These are phyloP conservation scores for Anastatus disparis DNA, from an alignment of 1,140 invertebrate genomes.

Conservation along the genomic window DNA sequence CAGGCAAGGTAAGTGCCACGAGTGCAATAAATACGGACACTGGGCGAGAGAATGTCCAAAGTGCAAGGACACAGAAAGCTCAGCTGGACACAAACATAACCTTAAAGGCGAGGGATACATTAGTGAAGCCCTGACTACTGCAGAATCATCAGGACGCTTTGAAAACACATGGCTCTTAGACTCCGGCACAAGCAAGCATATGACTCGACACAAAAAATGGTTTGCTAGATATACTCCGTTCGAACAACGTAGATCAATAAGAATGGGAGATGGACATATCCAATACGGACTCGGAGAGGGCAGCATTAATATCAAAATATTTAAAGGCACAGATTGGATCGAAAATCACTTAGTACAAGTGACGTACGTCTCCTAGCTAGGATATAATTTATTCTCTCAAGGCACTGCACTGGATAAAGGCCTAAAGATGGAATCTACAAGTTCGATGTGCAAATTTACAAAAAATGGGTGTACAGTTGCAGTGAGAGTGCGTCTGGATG, in stretches of 20 bases:
- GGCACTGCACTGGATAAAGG: slow-evolving; percentile 53
- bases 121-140: slow-evolving; percentile 18
- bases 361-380: slow-evolving; percentile 57
- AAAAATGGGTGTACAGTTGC: too few species aligned
- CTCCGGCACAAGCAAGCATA: slow-evolving; percentile 47
- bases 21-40: slow-evolving; percentile 37
- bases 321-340: slow-evolving; percentile 44
- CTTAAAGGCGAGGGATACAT: slow-evolving; percentile 27
- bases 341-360: slow-evolving; percentile 52
- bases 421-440: slow-evolving; percentile 46
- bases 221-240: slow-evolving; percentile 43
- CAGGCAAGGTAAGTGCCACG: slow-evolving; percentile 39
- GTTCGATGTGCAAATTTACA: too few species aligned
- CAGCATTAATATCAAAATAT: slow-evolving; percentile 44
- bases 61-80: slow-evolving; percentile 5
- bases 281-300: slow-evolving; percentile 44
- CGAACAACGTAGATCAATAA: slow-evolving; percentile 12
- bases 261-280: slow-evolving; percentile 44
- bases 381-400: slow-evolving; percentile 60
- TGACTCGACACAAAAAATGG: slow-evolving; percentile 39
- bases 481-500: too few species aligned
- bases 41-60: slow-evolving; percentile 35
- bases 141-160: neutral
- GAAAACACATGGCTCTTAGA: slow-evolving; percentile 44
- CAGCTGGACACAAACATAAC: slow-evolving; percentile 22